Percentiles rank a stretch among this genome's conserved stretches.
Conservation (phyloP, 2,797 vertebrate species). For the Coregonus suidteri region DNA sequence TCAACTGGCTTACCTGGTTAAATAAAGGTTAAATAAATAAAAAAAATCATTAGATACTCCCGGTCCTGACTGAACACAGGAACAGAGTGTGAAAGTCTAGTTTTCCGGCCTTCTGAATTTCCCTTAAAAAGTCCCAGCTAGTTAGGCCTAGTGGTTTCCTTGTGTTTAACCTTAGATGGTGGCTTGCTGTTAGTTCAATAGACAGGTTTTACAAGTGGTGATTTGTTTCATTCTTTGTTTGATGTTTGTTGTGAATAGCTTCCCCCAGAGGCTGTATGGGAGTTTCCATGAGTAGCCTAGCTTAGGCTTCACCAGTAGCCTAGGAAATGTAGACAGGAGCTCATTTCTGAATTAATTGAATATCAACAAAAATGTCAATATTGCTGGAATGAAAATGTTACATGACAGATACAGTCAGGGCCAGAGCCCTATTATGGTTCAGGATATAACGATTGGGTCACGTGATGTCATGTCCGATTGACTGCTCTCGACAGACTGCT, state of each 20-base stretch:
- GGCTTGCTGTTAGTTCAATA: conserved; percentile 11
- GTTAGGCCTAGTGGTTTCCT: background rate
- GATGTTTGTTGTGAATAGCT: background rate
- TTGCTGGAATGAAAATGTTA: background rate
- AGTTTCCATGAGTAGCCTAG: background rate
- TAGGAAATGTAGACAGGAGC: too few species aligned
- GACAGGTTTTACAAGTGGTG: background rate
- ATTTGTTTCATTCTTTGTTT: background rate
- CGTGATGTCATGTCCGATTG: background rate
- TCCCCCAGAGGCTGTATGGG: background rate
- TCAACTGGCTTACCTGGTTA: too few species aligned
- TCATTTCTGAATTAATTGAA: too few species aligned
- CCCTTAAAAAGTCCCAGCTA: conserved; percentile 9
- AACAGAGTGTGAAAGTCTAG: conserved; percentile 5
- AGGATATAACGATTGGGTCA: background rate
- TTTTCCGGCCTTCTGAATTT: conserved; percentile 14
- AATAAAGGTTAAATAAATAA: too few species aligned
- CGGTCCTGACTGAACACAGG: background rate
- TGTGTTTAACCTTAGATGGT: conserved; percentile 12
- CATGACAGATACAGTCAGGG: background rate
- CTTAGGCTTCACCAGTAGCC: background rate
- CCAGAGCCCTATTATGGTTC: background rate
- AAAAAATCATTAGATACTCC: background rate
- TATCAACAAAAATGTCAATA: background rate
- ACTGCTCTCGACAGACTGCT: background rate